Evolutionary conservation across 2,888 invertebrate genomes (phyloP).

Genomic region (Habroteleia sp.): DNA sequence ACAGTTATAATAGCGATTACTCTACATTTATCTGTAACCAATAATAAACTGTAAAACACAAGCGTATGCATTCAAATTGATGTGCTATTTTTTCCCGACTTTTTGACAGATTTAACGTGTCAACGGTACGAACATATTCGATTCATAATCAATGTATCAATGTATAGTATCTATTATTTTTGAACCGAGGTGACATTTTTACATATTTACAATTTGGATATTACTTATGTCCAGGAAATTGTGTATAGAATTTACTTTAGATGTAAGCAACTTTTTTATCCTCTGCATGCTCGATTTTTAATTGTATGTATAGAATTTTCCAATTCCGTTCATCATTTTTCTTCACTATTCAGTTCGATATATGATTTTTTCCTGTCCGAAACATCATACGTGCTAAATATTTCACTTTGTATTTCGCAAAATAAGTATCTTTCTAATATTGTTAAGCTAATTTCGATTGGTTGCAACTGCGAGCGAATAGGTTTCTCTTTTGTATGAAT

Average conservation of each 20-base stretch:
- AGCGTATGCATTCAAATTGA: slow-evolving; percentile 73
- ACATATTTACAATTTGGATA: slow-evolving; percentile 43
- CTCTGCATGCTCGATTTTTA: slow-evolving; percentile 50
- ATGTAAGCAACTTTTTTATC: slow-evolving; percentile 37
- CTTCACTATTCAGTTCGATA: slow-evolving; percentile 19
- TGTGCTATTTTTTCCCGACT: slow-evolving; percentile 48
- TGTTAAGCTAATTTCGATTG: no score
- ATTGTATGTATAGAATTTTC: slow-evolving; percentile 35
- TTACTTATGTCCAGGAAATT: slow-evolving; percentile 51
- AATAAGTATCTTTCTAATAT: no score
- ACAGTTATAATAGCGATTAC: slow-evolving; percentile 81
- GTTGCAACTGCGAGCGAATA: no score
- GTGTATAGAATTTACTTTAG: slow-evolving; percentile 50
- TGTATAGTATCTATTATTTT: slow-evolving; percentile 37
- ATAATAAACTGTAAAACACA: slow-evolving; percentile 82
- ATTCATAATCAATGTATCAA: slow-evolving; percentile 16
- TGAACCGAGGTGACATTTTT: slow-evolving; percentile 23
- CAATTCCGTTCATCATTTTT: slow-evolving; percentile 28
- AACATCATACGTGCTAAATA: no score
- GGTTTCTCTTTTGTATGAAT: no score
- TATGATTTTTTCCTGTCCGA: slow-evolving; percentile 18
- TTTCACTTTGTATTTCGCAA: no score
- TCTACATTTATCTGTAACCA: slow-evolving; percentile 81
- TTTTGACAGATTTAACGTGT: slow-evolving; percentile 25
- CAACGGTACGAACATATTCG: slow-evolving; percentile 45